A percentile compares a stretch with the other conserved stretches of the same genome.
Conservation (phyloP, 2,888 invertebrate genomes). For the Ditylenchus weischeri region DNA sequence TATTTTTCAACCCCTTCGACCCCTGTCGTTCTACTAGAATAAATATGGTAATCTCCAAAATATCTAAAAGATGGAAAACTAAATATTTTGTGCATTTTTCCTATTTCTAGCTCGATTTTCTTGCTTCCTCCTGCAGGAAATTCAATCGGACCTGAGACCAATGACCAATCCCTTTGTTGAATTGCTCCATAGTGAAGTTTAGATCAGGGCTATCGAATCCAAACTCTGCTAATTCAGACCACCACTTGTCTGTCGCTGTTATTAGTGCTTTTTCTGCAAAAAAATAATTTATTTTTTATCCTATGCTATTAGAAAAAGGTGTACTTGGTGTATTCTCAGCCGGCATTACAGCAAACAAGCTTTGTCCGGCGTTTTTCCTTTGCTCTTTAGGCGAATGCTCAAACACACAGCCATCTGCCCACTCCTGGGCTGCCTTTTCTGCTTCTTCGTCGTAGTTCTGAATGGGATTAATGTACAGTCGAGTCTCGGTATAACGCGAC, state of each 20-base stretch:
- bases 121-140: too few species aligned
- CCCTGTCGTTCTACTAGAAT: too few species aligned
- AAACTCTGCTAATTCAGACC: slow-evolving; percentile 32
- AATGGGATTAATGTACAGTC: not conserved
- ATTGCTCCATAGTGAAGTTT: slow-evolving; percentile 18
- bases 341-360: not conserved
- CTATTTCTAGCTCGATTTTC: too few species aligned
- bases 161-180: slow-evolving; percentile 33
- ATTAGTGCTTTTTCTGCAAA: not conserved
- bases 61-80: too few species aligned
- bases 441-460: not conserved
- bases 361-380: not conserved
- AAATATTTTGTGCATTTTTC: too few species aligned
- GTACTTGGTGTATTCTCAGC: not conserved
- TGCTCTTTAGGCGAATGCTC: not conserved
- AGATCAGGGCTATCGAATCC: slow-evolving; percentile 22
- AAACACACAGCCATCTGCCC: slow-evolving; percentile 4
- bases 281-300: not conserved
- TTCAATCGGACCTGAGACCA: slow-evolving; percentile 32
- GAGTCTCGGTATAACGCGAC: too few species aligned
- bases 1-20: too few species aligned
- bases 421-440: not conserved
- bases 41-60: too few species aligned
- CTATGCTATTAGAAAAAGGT: too few species aligned
- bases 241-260: slow-evolving; percentile 1